phyloP scores from a whole-genome alignment of 1,140 invertebrate genomes.

The Drosophila setifemur region DNA sequence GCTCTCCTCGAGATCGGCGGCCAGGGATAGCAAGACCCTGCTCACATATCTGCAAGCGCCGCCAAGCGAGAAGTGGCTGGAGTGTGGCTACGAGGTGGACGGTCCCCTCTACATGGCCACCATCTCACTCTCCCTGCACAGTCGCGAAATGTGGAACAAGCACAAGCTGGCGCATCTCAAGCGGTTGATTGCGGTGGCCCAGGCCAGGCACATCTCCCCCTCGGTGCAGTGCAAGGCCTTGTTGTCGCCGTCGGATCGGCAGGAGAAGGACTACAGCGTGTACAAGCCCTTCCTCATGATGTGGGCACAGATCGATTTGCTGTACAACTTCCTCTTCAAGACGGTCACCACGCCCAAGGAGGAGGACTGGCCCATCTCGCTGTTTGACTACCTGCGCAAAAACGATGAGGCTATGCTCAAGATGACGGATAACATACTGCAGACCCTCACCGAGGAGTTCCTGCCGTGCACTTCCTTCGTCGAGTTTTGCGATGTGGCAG shows the following conservation, averaged over 20 bases:
- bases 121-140: conserved; percentile 90
- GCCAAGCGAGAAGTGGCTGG: conserved; percentile 86
- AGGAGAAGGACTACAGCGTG: conserved; percentile 88
- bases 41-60: conserved; percentile 87
- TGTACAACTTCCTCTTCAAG: conserved; percentile 88
- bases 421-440: conserved; percentile 91
- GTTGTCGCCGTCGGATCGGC: conserved; percentile 82
- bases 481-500: conserved; percentile 95
- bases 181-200: conserved; percentile 90
- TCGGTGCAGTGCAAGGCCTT: conserved; percentile 84
- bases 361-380: conserved; percentile 92
- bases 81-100: conserved; percentile 94
- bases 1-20: conserved; percentile 71
- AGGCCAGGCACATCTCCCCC: conserved; percentile 87
- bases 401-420: conserved; percentile 96
- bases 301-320: conserved; percentile 90
- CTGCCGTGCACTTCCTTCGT: conserved; percentile 94
- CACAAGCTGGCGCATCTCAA: conserved; percentile 89
- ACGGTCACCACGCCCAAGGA: conserved; percentile 89
- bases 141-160: conserved; percentile 87
- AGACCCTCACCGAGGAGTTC: conserved; percentile 93
- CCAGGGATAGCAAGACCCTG: conserved; percentile 89
- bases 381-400: conserved; percentile 96
- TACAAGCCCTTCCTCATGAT: conserved; percentile 95
- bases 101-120: conserved; percentile 93